Base-by-base conservation (phyloP, 2,113 vertebrate genomes). In the Tetrax tetrax region DNA sequence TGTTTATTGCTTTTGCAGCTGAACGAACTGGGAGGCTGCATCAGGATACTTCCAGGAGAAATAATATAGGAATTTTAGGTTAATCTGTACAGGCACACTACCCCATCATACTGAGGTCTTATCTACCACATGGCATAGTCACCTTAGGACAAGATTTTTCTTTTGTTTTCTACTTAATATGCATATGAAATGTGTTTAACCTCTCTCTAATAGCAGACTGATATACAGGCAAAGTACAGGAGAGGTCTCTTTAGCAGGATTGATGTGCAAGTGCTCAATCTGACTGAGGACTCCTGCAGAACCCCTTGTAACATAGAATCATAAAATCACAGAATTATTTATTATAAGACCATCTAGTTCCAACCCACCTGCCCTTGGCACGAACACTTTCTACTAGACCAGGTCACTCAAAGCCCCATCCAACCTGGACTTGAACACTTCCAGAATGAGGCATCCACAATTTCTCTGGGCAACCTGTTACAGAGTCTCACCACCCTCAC, bases 81-180 rank as follows among this genome's bases (percentile, higher is more conserved):
- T 79, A 4, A 0, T 59, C 51, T 85, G 15, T n/a, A 35, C 24
- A 63, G 33, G 16, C 41, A n/a, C 28, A 31, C 13, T 35, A 45
- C 28, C 11, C 17, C 15, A 29, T 53, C 3, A 0, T 37, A 12
- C 9, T 35, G 27, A 57, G 16, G 12, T 59, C 48, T 95, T 68
- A 5, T 24, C 63, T 77, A 15, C 29, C 24, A 17, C 0, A 0
- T 74, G 35, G 6, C 14, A 31, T 9, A 15, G 45, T 45, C 43
- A 20, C 14, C 5, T 59, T 37, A 33, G 16, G 65, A 13, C 8
- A 80, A 4, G 4, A 2, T 23, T 68, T 93, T 86, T 64, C 8
- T 56, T 8, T 33, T 23, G 11, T 56, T 47, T 4, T 82, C 51
- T 75, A 20, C 23, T 71, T 54, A n/a, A 63, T 22, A 16, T 12